phyloP scores from a whole-genome alignment of 2,888 invertebrate species.

The Stegana nigrithorax region DNA sequence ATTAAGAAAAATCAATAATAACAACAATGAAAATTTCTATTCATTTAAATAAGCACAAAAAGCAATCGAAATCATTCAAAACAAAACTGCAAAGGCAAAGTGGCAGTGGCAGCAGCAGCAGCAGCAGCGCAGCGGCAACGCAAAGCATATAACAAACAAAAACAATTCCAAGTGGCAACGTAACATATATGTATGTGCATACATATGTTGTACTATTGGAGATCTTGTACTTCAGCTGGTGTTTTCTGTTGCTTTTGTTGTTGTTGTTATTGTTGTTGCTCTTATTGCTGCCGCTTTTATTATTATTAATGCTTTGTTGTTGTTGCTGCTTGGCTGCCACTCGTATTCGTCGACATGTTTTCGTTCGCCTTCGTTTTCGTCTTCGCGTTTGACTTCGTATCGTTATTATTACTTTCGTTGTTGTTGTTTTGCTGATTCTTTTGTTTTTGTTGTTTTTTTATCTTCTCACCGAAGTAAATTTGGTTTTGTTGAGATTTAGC shows the following conservation, averaged over 20 bases:
- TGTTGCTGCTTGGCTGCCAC: not conserved
- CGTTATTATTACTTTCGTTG: not conserved
- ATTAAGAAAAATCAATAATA: conserved; percentile 16
- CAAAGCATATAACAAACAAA: not conserved
- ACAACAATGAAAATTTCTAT: conserved; percentile 16
- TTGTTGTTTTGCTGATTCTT: not conserved
- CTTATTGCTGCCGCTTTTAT: not conserved
- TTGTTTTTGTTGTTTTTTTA: not conserved
- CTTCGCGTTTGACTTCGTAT: not conserved
- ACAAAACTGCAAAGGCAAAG: not conserved
- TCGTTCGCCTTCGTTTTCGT: not conserved
- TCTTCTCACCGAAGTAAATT: conserved; percentile 18
- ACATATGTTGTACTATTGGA: not conserved
- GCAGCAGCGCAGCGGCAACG: no score
- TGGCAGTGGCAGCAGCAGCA: no score
- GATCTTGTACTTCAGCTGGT: not conserved
- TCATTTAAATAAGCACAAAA: not conserved
- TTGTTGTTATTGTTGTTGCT: conserved; percentile 3
- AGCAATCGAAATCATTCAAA: conserved; percentile 10
- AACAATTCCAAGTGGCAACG: not conserved
- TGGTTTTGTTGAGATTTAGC: conserved; percentile 52
- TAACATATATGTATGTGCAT: not conserved
- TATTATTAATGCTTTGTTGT: not conserved
- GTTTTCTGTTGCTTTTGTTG: not conserved
- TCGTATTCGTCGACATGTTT: not conserved